Conservation (phyloP, 35 echinoderm and acorn worm species). For the Ptychodera flava region DNA sequence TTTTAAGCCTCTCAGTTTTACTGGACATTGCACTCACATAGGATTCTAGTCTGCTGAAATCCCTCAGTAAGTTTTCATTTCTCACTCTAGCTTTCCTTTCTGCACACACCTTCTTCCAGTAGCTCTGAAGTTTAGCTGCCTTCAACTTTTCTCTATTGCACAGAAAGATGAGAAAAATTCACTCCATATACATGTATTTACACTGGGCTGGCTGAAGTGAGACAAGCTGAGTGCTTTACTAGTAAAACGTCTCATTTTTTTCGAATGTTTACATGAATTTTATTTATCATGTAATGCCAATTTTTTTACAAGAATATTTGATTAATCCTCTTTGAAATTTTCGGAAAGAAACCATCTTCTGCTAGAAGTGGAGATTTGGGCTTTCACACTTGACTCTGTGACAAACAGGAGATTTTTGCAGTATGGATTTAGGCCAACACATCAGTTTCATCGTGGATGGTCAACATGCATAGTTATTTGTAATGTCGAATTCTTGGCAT, state of each 20-base stretch:
- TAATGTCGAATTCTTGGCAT: no score
- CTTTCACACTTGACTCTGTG: no score
- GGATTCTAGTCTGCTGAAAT: conserved; percentile 76
- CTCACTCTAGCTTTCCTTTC: conserved; percentile 62
- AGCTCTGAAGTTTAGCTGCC: conserved; percentile 64
- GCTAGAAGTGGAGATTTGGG: no score
- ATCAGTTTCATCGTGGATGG: no score
- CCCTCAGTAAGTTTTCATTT: conserved; percentile 65
- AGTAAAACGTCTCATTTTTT: background rate
- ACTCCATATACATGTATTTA: background rate
- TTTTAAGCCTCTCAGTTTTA: conserved; percentile 75
- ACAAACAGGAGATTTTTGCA: no score
- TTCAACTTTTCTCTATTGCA: conserved; percentile 49
- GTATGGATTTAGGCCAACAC: no score
- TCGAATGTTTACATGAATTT: background rate
- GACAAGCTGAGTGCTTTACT: background rate
- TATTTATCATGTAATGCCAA: background rate
- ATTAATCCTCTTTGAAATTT: background rate
- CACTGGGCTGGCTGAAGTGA: background rate
- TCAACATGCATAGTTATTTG: no score
- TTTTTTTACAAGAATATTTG: background rate
- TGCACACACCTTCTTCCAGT: conserved; percentile 86
- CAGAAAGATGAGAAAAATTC: conserved; percentile 19
- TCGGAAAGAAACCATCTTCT: background rate
- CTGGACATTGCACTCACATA: conserved; percentile 69